Conservation (phyloP, 2,113 vertebrate species). For the Pipra filicauda region DNA sequence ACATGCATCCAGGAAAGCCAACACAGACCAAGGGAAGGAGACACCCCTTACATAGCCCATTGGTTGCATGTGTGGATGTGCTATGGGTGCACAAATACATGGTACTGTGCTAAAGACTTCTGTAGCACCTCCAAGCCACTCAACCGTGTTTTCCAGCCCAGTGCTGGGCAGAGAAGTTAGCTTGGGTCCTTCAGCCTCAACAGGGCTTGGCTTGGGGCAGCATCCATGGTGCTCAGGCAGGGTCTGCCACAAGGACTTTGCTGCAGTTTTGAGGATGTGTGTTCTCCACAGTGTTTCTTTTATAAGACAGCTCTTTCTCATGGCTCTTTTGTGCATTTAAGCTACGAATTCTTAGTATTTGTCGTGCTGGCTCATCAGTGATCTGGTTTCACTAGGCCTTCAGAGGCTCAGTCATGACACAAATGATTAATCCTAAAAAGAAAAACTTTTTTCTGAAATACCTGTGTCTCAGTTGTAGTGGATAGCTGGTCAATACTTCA, state of each 20-base stretch:
- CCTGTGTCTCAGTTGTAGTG: not conserved
- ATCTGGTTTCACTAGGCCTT: not conserved
- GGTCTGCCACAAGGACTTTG: not conserved
- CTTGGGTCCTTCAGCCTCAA: not conserved
- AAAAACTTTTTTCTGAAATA: not conserved
- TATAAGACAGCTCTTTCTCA: not conserved
- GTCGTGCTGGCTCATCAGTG: not conserved
- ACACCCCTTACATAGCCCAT: rapidly evolving
- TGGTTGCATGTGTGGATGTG: not conserved
- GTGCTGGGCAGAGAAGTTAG: not conserved
- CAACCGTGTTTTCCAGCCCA: not conserved
- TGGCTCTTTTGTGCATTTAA: not conserved
- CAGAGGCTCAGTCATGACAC: not conserved
- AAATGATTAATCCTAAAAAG: not conserved
- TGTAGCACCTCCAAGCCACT: not conserved
- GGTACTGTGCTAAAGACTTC: not conserved
- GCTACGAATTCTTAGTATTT: not conserved
- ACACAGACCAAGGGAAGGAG: not conserved
- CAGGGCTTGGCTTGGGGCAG: not conserved
- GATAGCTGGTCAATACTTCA: not conserved
- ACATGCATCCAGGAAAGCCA: rapidly evolving
- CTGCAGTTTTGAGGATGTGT: not conserved
- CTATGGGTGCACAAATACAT: rapidly evolving
- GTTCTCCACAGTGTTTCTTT: not conserved
- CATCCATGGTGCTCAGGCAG: rapidly evolving